Evolutionary conservation across 1,140 invertebrate genomes (phyloP).

Genomic region (Drosophila watanabei): DNA sequence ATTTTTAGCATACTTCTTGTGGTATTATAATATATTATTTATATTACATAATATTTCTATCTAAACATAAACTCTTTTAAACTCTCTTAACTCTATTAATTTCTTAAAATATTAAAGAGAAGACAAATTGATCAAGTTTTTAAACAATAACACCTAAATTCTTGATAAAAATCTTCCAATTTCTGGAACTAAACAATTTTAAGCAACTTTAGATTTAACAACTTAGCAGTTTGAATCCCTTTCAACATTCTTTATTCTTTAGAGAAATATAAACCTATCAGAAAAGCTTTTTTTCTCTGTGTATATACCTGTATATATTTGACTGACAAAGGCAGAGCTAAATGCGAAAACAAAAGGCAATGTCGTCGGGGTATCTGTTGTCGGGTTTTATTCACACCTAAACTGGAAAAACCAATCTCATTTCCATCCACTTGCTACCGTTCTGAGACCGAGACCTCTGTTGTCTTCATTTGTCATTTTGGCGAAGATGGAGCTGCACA

Average conservation of each 20-base stretch:
- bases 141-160: background rate
- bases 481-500: background rate
- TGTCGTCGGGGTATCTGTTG: slow-evolving; percentile 16
- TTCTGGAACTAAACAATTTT: background rate
- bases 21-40: no score
- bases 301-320: slow-evolving; percentile 21
- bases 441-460: slow-evolving; percentile 12
- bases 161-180: background rate
- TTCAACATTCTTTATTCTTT: no score
- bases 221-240: no score
- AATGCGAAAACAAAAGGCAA: slow-evolving; percentile 58
- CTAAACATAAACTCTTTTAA: no score
- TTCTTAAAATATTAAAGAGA: no score
- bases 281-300: background rate
- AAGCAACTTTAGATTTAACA: background rate
- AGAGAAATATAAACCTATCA: no score
- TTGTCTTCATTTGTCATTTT: slow-evolving; percentile 43
- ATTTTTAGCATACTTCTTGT: no score
- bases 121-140: background rate
- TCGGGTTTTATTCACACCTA: slow-evolving; percentile 22
- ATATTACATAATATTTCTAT: no score
- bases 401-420: slow-evolving; percentile 11
- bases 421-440: slow-evolving; percentile 42
- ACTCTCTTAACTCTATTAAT: no score
- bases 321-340: slow-evolving; percentile 54